A percentile compares a stretch with the other conserved stretches of the same genome.
Evolutionary conservation across 2,888 invertebrate species (phyloP).

Genomic region (Lithophane ornitopus): DNA sequence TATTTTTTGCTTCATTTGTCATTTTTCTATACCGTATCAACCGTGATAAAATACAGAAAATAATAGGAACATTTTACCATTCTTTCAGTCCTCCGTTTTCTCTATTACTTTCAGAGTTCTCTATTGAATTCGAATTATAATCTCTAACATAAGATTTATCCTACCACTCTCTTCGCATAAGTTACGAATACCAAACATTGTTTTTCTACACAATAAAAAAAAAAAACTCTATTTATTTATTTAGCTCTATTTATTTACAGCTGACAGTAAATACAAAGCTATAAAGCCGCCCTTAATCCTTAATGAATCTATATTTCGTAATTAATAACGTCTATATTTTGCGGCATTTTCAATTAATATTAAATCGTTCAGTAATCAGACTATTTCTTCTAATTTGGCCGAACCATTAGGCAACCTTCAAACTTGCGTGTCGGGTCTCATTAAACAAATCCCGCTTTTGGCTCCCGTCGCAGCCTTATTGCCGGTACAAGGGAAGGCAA

Average conservation of each 20-base stretch:
- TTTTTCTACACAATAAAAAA: background rate
- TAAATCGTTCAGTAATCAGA: constrained; percentile 48
- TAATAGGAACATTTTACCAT: background rate
- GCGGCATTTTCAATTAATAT: constrained; percentile 49
- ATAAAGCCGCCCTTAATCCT: background rate
- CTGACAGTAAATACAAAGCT: too few species aligned
- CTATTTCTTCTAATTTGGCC: constrained; percentile 48
- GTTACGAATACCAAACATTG: background rate
- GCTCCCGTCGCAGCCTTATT: constrained; percentile 15
- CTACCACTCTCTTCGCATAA: background rate
- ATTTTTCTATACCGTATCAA: background rate
- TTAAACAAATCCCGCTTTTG: constrained; percentile 51
- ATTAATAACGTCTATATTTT: constrained; percentile 41
- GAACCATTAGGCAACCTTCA: constrained; percentile 53
- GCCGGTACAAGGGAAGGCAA: background rate
- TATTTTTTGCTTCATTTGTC: background rate
- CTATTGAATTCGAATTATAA: background rate
- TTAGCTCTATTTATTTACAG: too few species aligned
- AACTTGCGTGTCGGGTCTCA: constrained; percentile 52
- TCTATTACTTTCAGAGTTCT: background rate
- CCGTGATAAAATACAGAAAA: background rate
- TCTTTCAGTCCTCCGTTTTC: background rate
- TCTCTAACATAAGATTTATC: background rate
- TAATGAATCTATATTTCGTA: constrained; percentile 42
- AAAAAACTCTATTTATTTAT: background rate